Evolutionary conservation across 2,113 vertebrate genomes (phyloP).

Genomic region (Sander lucioperca): DNA sequence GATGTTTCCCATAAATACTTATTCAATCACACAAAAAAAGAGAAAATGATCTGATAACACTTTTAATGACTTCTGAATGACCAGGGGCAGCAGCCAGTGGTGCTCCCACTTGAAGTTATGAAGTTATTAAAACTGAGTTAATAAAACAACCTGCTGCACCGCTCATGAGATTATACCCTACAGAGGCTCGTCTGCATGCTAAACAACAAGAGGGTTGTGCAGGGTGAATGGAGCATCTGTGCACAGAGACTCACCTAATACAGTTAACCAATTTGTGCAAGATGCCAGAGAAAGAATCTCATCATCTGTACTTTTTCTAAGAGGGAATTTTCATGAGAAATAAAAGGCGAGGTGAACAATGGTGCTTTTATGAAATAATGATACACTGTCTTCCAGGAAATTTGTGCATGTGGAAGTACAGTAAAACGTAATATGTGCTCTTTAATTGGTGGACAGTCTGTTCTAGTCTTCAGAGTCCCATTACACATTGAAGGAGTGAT

Average conservation of each 20-base stretch:
- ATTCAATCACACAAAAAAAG: slow-evolving; percentile 27
- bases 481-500: not conserved
- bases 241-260: not conserved
- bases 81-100: slow-evolving; percentile 12
- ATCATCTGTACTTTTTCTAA: slow-evolving; percentile 6
- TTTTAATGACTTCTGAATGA: slow-evolving; percentile 4
- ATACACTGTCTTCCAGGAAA: not conserved
- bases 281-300: slow-evolving; percentile 20
- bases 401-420: not conserved
- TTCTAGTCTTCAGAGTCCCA: not conserved
- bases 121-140: slow-evolving; percentile 47
- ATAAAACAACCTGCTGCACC: slow-evolving; percentile 35
- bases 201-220: slow-evolving; percentile 35
- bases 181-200: slow-evolving; percentile 1
- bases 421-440: not conserved
- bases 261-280: slow-evolving; percentile 37
- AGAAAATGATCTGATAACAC: slow-evolving; percentile 2
- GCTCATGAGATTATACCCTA: slow-evolving; percentile 35
- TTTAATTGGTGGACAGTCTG: not conserved
- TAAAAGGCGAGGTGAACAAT: not conserved
- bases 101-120: slow-evolving; percentile 15
- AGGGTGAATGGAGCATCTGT: slow-evolving; percentile 37
- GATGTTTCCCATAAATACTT: slow-evolving; percentile 32
- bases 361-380: not conserved
- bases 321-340: not conserved